Base-by-base conservation (phyloP, 2,113 vertebrate species). In the Campylomormyrus tamandua region DNA sequence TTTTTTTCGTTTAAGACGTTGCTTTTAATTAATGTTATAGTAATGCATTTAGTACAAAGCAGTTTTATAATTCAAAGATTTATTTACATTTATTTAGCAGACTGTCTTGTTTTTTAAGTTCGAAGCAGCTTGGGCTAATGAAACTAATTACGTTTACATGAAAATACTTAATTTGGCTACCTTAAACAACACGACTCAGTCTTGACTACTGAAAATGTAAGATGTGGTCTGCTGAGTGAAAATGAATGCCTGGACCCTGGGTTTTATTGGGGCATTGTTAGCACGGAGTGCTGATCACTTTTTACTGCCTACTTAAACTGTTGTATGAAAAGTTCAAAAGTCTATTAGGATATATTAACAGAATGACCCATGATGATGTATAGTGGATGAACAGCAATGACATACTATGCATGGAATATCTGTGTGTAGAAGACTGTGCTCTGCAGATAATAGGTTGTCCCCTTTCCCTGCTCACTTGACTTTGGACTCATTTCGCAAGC, bases 401-500 rank as follows among this genome's bases (percentile, higher is more conserved):
- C 19, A 27, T 48, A 4, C 83, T 46, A 24, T 45, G 17, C 42
- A 62, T 10, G 24, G 24, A 62, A 62, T 62, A 21, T 42, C 39
- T n/a, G 31, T 83, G 42, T 83, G 39, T 39, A 48, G 45, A 1
- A 66, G 45, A 89, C 66, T 13, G 49, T 21, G 56, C n/a, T 24
- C 21, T 15, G 39, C 42, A 52, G 45, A 45, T 35, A 35, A 52
- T n/a, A 58, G 17, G 53, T 83, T 24, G 17, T 80, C 49, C 42
- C 21, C 56, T 85, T 86, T 86, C 10, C 52, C 19, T 53, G 19
- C 35, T 50, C 58, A 52, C 13, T 52, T 91, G 91, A 88, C 91
- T 89, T 91, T 91, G 89, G 86, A 88, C 88, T 48, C 87, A 66
- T 91, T 91, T 83, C 31, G 89, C 86, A 88, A 90, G 80, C 19